A percentile compares a stretch with the other conserved stretches of the same genome.
phyloP scores from a whole-genome alignment of 2,888 invertebrate genomes.

The Tenthredo notha region DNA sequence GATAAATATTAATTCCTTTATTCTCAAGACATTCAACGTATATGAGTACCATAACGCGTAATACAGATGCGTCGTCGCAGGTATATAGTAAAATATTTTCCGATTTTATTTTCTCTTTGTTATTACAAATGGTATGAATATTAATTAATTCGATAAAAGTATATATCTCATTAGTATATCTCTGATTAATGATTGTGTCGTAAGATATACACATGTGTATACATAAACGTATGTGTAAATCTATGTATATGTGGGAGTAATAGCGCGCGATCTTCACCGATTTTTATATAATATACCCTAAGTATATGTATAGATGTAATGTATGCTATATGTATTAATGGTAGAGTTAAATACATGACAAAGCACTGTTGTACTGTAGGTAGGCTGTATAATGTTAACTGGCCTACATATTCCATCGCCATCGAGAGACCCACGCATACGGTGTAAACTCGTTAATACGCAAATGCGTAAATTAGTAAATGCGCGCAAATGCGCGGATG shows the following conservation, averaged over 20 bases:
- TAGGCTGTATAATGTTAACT: background rate
- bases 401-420: constrained; percentile 7
- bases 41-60: background rate
- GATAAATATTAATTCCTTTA: constrained; percentile 33
- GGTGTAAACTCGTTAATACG: constrained; percentile 24
- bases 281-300: background rate
- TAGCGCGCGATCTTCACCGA: constrained; percentile 19
- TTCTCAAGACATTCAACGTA: background rate
- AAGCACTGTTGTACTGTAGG: background rate
- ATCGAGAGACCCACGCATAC: constrained; percentile 32
- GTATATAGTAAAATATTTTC: background rate
- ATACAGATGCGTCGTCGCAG: background rate
- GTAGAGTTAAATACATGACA: background rate
- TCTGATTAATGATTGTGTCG: no score
- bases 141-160: background rate
- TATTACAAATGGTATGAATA: background rate
- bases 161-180: background rate
- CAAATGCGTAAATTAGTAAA: constrained; percentile 18
- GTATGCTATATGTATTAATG: background rate
- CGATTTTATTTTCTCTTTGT: constrained; percentile 22
- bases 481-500: constrained; percentile 20
- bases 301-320: background rate
- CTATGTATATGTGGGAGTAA: background rate
- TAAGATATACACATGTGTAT: no score
- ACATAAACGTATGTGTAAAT: no score